These are phyloP conservation scores for Brachymystax lenok DNA, from an alignment of 2,797 vertebrate genomes.

Conservation along the genomic window DNA sequence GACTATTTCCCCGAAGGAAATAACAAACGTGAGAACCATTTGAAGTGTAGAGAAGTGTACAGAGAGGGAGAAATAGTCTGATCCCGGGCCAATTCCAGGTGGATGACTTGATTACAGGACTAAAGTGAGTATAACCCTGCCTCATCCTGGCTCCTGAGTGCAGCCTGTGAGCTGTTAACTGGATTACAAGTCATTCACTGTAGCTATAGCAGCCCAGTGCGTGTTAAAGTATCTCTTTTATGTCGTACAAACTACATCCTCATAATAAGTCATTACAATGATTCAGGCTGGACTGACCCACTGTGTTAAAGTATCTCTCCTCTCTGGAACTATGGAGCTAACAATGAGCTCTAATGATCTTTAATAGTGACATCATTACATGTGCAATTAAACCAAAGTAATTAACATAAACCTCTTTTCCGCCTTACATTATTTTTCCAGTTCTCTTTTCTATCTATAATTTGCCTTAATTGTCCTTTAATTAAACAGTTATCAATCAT, in stretches of 20 bases:
- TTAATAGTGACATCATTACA: neutral
- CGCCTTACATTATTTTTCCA: neutral
- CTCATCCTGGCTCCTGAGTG: conserved; percentile 19
- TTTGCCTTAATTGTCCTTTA: conserved; percentile 2
- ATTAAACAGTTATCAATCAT: neutral
- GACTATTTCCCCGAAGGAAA: neutral
- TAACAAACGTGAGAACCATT: neutral
- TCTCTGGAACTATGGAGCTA: neutral
- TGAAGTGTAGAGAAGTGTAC: neutral
- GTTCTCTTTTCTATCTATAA: conserved; percentile 23
- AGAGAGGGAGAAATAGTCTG: neutral
- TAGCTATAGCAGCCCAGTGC: conserved; percentile 38
- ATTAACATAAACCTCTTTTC: neutral
- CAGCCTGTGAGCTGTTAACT: conserved; percentile 58
- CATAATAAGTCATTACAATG: too few relatives aligned
- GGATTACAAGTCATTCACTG: conserved; percentile 63
- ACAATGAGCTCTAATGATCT: neutral
- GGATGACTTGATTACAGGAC: conserved; percentile 47
- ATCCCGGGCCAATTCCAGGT: conserved; percentile 43
- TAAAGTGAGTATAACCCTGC: conserved; percentile 33
- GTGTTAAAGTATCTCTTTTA: too few relatives aligned
- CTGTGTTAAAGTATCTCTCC: neutral
- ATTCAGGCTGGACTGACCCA: too few relatives aligned
- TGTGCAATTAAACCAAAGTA: neutral
- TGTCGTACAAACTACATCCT: too few relatives aligned